Evolutionary conservation across 2,797 vertebrate species (phyloP).

Genomic region (Todus mexicanus): DNA sequence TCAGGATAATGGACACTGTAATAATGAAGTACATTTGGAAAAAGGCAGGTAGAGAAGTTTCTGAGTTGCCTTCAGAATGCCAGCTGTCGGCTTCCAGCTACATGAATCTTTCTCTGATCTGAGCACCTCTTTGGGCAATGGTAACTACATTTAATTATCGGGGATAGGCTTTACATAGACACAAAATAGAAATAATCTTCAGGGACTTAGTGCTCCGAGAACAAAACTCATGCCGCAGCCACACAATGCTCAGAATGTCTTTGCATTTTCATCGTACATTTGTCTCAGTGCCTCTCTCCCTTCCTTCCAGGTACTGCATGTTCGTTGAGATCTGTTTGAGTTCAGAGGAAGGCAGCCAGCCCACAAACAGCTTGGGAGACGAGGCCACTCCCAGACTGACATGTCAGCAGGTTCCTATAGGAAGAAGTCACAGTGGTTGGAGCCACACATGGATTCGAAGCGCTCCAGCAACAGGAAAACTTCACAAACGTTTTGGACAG

Average conservation of each 20-base stretch:
- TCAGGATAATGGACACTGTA: not conserved
- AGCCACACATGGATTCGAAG: not conserved
- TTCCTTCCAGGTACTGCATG: not conserved
- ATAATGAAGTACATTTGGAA: not conserved
- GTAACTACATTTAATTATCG: not conserved
- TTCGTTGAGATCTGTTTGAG: not conserved
- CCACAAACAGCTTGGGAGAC: not conserved
- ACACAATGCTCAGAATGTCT: not conserved
- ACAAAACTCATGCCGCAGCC: fast-evolving
- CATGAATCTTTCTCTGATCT: not conserved
- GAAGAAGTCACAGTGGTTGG: not conserved
- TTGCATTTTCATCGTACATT: not conserved
- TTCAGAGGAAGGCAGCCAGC: not conserved
- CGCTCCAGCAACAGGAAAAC: not conserved
- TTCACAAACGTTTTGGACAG: not conserved
- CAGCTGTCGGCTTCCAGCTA: not conserved
- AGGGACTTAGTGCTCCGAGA: not conserved
- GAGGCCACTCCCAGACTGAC: not conserved
- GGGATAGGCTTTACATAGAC: not conserved
- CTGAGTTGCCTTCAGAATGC: not conserved
- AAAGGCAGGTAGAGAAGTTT: not conserved
- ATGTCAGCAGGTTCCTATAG: not conserved
- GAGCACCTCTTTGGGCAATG: not conserved
- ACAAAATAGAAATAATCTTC: not conserved
- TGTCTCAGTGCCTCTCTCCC: not conserved